Evolutionary conservation across 2,888 invertebrate species (phyloP).

Genomic region (Campoplex nolae): DNA sequence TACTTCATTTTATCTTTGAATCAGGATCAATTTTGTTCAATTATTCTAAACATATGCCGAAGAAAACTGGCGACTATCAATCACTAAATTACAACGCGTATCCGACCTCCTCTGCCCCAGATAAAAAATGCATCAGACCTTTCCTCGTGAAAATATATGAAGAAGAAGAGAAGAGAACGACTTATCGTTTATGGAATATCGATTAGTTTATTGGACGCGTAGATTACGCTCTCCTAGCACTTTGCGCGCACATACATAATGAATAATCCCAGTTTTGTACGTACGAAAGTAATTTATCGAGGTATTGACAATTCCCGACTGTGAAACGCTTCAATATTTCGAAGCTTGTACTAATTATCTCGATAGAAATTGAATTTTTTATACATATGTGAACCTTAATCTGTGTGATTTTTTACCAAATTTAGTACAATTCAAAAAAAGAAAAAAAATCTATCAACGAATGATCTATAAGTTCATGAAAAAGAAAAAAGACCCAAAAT

Average conservation of each 20-base stretch:
- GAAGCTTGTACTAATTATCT: not conserved
- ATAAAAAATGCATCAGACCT: conserved; percentile 42
- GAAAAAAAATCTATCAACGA: not conserved
- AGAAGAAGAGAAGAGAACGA: not conserved
- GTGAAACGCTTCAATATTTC: not conserved
- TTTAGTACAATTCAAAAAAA: not conserved
- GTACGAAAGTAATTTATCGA: not conserved
- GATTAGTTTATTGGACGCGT: conserved; percentile 52
- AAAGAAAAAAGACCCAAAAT: not conserved
- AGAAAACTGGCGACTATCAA: conserved; percentile 13
- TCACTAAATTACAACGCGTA: conserved; percentile 41
- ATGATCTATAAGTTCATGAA: not conserved
- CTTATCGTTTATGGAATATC: conserved; percentile 66
- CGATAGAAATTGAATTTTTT: not conserved
- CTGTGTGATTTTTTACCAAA: not conserved
- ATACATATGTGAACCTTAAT: not conserved
- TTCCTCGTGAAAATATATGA: not conserved
- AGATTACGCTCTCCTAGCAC: conserved; percentile 16
- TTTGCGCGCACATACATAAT: conserved; percentile 24
- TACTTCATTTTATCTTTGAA: not conserved
- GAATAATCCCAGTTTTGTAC: not conserved
- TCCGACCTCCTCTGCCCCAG: conserved; percentile 20
- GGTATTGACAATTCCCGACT: not conserved
- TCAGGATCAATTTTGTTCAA: conserved; percentile 46
- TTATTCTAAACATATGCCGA: conserved; percentile 24